These are phyloP conservation scores for Phaedon cochleariae DNA, from an alignment of 2,888 invertebrate species.

Conservation along the genomic window DNA sequence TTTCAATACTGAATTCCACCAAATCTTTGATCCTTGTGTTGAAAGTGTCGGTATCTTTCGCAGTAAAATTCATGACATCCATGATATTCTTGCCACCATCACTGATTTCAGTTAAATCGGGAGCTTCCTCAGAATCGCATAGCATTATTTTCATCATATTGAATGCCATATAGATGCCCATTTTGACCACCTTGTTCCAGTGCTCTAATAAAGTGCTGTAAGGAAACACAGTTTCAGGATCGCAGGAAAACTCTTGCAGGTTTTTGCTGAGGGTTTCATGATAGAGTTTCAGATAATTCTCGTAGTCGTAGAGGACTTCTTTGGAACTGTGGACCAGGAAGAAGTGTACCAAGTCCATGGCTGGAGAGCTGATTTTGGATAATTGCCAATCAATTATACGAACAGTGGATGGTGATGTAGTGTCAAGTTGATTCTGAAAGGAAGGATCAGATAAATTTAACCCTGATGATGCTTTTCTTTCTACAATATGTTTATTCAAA, in stretches of 20 bases:
- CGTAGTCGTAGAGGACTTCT: conserved; percentile 45
- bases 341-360: conserved; percentile 51
- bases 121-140: conserved; percentile 25
- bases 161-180: conserved; percentile 25
- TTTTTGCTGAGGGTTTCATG: conserved; percentile 44
- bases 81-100: neutral
- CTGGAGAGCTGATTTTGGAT: conserved; percentile 35
- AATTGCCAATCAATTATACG: conserved; percentile 48
- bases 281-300: conserved; percentile 48
- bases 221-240: conserved; percentile 47
- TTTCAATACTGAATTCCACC: neutral
- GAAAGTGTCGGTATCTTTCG: neutral
- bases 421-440: conserved; percentile 10
- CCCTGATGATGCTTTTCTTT: too few relatives aligned
- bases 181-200: conserved; percentile 16
- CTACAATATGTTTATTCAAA: too few relatives aligned
- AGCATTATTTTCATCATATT: conserved; percentile 27
- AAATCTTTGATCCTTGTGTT: neutral
- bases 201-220: conserved; percentile 23
- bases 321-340: conserved; percentile 48
- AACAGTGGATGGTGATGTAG: conserved; percentile 28
- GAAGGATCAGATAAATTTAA: too few relatives aligned
- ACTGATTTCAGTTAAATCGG: neutral
- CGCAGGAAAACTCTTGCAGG: conserved; percentile 42
- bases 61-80: neutral